phyloP scores from a whole-genome alignment of 2,888 invertebrate species.

The Parnassius orleans region DNA sequence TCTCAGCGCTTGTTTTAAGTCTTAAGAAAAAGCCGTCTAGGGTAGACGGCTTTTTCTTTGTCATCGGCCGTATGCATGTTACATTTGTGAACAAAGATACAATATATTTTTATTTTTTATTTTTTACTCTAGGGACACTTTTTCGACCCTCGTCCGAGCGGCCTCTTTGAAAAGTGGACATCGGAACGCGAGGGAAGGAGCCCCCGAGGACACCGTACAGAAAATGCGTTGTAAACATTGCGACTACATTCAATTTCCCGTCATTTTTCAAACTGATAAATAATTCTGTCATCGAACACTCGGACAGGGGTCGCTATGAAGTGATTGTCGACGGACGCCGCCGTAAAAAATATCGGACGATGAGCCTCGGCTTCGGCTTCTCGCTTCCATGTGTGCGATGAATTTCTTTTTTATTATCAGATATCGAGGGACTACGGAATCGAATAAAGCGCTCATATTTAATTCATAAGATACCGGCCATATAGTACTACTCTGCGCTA shows the following conservation, averaged over 20 bases:
- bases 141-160: constrained; percentile 81
- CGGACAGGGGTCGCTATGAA: constrained; percentile 81
- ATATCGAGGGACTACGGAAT: constrained; percentile 81
- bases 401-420: constrained; percentile 81
- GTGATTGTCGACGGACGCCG: constrained; percentile 78
- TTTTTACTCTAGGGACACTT: constrained; percentile 80
- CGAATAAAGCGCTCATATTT: constrained; percentile 82
- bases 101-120: constrained; percentile 76
- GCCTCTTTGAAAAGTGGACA: constrained; percentile 81
- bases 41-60: constrained; percentile 64
- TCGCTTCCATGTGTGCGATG: constrained; percentile 69
- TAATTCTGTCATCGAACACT: constrained; percentile 81
- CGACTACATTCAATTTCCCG: constrained; percentile 82
- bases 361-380: constrained; percentile 58
- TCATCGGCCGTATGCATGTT: constrained; percentile 66
- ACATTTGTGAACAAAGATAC: constrained; percentile 71
- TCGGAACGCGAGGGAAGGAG: constrained; percentile 80
- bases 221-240: constrained; percentile 82
- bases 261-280: constrained; percentile 83
- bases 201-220: constrained; percentile 78
- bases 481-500: constrained; percentile 74
- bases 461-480: constrained; percentile 80
- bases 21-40: too few species aligned
- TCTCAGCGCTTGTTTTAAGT: constrained; percentile 53
- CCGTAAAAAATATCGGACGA: constrained; percentile 78